These are phyloP conservation scores for Galeopterus variegatus DNA, from an alignment of 2,113 vertebrate genomes.

Conservation along the genomic window DNA sequence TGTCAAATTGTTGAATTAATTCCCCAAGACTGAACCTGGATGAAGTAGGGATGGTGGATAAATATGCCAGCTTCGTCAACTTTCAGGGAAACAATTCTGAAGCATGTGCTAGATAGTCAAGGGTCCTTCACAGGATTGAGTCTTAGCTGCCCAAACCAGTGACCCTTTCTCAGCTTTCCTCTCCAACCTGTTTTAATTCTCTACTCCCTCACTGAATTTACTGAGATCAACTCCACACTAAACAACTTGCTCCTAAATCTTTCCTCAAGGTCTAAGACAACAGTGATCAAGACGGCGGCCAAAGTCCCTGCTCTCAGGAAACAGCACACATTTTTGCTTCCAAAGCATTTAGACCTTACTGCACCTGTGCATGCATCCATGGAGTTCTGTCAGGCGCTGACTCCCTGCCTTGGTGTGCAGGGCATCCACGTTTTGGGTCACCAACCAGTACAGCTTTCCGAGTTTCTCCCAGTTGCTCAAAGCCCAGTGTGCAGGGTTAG, in stretches of 20 bases:
- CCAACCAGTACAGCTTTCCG: conserved; percentile 96
- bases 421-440: conserved; percentile 98
- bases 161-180: background rate
- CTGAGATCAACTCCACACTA: background rate
- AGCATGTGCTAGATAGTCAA: background rate
- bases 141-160: background rate
- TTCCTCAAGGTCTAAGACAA: background rate
- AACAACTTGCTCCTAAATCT: background rate
- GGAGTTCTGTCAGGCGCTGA: conserved; percentile 93
- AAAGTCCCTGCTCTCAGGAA: background rate
- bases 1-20: background rate
- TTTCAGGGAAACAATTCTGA: background rate
- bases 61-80: background rate
- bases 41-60: background rate
- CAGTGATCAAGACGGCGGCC: background rate
- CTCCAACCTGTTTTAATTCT: background rate
- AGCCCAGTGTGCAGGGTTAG: conserved; percentile 93
- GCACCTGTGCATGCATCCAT: conserved; percentile 96
- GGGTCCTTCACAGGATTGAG: background rate
- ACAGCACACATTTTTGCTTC: background rate
- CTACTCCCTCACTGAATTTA: background rate
- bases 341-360: background rate
- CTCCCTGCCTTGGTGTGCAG: conserved; percentile 96
- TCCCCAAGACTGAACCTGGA: background rate
- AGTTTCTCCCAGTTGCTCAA: conserved; percentile 93